phyloP scores from a whole-genome alignment of 2,888 invertebrate species.

The Tuta absoluta region DNA sequence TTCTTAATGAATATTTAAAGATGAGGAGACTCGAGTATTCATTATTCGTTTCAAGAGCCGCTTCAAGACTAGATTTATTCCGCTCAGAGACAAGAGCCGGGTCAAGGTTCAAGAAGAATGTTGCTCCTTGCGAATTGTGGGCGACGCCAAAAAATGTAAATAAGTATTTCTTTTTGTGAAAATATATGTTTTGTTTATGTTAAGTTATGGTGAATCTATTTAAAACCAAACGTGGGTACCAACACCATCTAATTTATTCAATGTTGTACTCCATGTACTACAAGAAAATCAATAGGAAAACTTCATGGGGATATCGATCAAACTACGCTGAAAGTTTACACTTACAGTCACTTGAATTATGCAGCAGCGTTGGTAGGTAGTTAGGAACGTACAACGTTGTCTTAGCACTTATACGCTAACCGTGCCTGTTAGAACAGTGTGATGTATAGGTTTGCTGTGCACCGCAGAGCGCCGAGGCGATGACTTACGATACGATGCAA shows the following conservation, averaged over 20 bases:
- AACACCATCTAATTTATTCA: not conserved
- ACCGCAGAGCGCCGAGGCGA: conserved; percentile 53
- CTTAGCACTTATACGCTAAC: conserved; percentile 38
- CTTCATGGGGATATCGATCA: conserved; percentile 38
- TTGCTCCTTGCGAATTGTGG: conserved; percentile 1
- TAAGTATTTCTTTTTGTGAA: no score
- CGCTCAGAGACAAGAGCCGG: conserved; percentile 14
- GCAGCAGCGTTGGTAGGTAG: conserved; percentile 17
- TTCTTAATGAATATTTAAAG: conserved; percentile 32
- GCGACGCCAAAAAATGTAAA: not conserved
- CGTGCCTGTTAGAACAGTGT: conserved; percentile 56
- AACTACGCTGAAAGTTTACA: conserved; percentile 29
- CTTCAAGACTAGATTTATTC: conserved; percentile 11
- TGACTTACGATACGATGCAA: conserved; percentile 65
- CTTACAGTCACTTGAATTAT: conserved; percentile 23
- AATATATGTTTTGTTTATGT: not conserved
- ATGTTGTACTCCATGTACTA: conserved; percentile 8
- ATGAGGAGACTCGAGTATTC: conserved; percentile 22
- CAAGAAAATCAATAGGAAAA: conserved; percentile 27
- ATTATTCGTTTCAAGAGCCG: conserved; percentile 20
- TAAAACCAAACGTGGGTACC: not conserved
- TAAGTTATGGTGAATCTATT: not conserved
- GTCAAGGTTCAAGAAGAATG: conserved; percentile 12
- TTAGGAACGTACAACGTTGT: conserved; percentile 29
- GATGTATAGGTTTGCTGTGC: conserved; percentile 55